Evolutionary conservation across 2,113 vertebrate species (phyloP), one percentile per base, ranked within the genome.

Genomic region (Dendropsophus ebraccatus): DNA sequence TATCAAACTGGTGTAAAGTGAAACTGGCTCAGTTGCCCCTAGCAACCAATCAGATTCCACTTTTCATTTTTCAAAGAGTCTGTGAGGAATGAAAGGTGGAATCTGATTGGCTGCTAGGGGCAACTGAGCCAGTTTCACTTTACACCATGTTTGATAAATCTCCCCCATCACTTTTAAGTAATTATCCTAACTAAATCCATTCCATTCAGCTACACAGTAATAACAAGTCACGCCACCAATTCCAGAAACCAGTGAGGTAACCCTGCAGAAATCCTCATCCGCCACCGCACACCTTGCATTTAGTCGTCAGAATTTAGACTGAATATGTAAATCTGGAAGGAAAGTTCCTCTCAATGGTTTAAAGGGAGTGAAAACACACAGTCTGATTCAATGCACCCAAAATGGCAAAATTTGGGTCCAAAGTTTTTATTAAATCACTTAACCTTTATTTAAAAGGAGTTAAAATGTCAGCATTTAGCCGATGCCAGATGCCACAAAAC

Each of bases 381-480:
- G 85, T 87, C 77, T 87, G 85, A 87, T 87, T 87, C 85, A 87
- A 74, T 35, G 52, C 85, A 81, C 77, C 85, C 52, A 81, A 81
- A 74, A 81, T 74, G 85, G 85, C 85, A 87, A 87, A 74, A 47
- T 80, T 77, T 81, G 19, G 37, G 56, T 41, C 85, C 30, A 87
- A 81, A 79, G 35, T 87, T 81, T 87, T 87, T 79, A 87, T 87
- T 87, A 87, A 87, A 87, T 87, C 85, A 81, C 85, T 87, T 87
- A 87, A 87, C 85, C 85, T 87, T 87, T 87, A 81, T 87, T 81
- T 87, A 87, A 87, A 81, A 74, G 85, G 54, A 87, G 85, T 81
- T 87, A 87, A 87, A 87, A 87, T 87, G 85, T 87, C 85, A 87
- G 85, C 85, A 87, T 87, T 87, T 87, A 87, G 77, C 23, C 54